Evolutionary conservation across 2,113 vertebrate genomes (phyloP).

Genomic region (Chauna torquata): DNA sequence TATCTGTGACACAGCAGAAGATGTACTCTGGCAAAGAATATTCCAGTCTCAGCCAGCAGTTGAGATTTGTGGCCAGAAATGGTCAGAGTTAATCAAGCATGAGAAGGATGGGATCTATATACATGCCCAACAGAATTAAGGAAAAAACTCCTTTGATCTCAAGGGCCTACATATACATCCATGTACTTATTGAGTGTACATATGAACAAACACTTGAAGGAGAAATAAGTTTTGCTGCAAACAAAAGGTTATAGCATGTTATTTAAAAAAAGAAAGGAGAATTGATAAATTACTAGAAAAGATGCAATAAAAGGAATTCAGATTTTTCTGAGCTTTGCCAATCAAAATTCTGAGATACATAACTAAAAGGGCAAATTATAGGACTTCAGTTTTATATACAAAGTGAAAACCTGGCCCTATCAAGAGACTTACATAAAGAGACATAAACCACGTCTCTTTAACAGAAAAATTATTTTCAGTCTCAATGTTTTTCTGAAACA

Average conservation of each 20-base stretch:
- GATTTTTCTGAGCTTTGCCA: background rate
- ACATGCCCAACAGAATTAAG: background rate
- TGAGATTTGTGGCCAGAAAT: slow-evolving; percentile 45
- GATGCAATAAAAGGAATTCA: background rate
- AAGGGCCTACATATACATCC: background rate
- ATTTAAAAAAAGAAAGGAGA: background rate
- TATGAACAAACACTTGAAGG: background rate
- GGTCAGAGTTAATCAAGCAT: background rate
- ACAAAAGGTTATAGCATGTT: background rate
- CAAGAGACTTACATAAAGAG: background rate
- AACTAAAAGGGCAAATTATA: background rate
- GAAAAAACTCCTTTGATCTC: background rate
- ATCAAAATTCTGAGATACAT: background rate
- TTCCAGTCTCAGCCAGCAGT: background rate
- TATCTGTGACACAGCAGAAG: slow-evolving; percentile 46
- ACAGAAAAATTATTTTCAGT: background rate
- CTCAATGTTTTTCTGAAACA: background rate
- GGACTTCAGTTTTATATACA: background rate
- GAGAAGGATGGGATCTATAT: background rate
- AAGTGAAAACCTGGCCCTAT: background rate
- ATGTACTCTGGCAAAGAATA: slow-evolving; percentile 43
- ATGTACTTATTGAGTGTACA: background rate
- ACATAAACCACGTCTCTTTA: background rate
- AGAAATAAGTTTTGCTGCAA: background rate
- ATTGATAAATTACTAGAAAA: background rate